Evolutionary conservation across 2,888 invertebrate genomes (phyloP).

Genomic region (Drosophila infuscata): DNA sequence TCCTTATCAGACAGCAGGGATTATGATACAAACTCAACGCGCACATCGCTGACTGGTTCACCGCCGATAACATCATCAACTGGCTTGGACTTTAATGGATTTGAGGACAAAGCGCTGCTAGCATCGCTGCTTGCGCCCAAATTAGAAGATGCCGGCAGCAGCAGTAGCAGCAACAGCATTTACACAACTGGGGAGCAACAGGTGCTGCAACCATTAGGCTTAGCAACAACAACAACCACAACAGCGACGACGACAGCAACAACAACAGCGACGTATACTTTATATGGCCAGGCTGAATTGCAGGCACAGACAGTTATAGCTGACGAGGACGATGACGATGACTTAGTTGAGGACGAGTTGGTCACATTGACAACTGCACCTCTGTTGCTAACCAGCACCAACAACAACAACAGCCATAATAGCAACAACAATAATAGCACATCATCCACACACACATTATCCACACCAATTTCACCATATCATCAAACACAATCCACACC

Average conservation of each 20-base stretch:
- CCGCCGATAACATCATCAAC: slow-evolving; percentile 61
- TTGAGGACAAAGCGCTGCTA: slow-evolving; percentile 63
- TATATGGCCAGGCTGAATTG: slow-evolving; percentile 44
- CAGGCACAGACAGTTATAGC: slow-evolving; percentile 30
- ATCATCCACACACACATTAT: slow-evolving; percentile 38
- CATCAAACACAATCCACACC: slow-evolving; percentile 32
- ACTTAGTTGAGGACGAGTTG: slow-evolving; percentile 58
- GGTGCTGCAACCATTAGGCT: slow-evolving; percentile 82
- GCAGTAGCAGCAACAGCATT: slow-evolving; percentile 39
- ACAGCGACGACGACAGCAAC: slow-evolving; percentile 51
- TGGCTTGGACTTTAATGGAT: slow-evolving; percentile 56
- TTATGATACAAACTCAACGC: slow-evolving; percentile 76
- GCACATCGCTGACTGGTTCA: slow-evolving; percentile 68
- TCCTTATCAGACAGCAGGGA: slow-evolving; percentile 77
- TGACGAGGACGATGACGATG: slow-evolving; percentile 34
- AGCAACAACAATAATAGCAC: slow-evolving; percentile 33
- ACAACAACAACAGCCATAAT: slow-evolving; percentile 28
- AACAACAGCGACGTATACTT: slow-evolving; percentile 55
- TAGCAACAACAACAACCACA: slow-evolving; percentile 62
- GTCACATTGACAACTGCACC: slow-evolving; percentile 64
- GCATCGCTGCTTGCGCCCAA: slow-evolving; percentile 63
- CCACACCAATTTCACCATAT: slow-evolving; percentile 47
- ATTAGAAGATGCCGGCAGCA: slow-evolving; percentile 39
- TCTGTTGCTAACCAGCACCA: slow-evolving; percentile 54
- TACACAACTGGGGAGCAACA: slow-evolving; percentile 75